Evolutionary conservation across 2,888 invertebrate species (phyloP), one percentile per base, ranked within the genome.

Genomic region (Petrophora chlorosata): DNA sequence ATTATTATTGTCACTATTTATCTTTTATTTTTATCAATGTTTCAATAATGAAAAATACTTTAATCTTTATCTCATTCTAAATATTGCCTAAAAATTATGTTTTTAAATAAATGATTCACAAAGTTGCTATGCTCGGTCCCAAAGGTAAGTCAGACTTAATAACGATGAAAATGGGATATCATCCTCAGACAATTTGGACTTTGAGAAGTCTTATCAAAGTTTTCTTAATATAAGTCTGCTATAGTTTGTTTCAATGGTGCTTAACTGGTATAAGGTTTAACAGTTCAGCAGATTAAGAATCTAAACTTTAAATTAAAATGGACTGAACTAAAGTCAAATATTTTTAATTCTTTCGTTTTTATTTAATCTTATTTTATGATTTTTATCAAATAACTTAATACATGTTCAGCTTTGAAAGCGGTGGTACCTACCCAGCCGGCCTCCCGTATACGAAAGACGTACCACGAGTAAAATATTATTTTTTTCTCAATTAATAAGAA

Each of bases 151-250:
- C 10, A 9, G 14, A 17, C 19, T 32, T 32, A 12, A 29, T 12
- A 22, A 15, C 8, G 17, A 12, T 12, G 26, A 35, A 28, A 41
- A 25, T 16, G 23, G 15, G 3, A 25, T 5, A 25, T 35, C 23
- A 41, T 30, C 16, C n/a, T 30, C 7, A 25, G 15, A 13, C 9
- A 28, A 41, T 42, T 45, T 42, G 8, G 7, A 19, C 26, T 28
- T 17, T 22, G 26, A 17, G 28, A 40, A 43, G 19, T 14, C 26
- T 48, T 14, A 47, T 35, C 41, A 36, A 41, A 41, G 35, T 41
- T 47, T 30, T 36, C 23, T 33, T 10, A 8, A 3, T 13, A n/a
- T 16, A 16, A 33, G 40, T 35, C 10, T 29, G 10, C 22, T 29
- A 9, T 28, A 34, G 26, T 33, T 45, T 17, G 19, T n/a, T 13